Percentiles rank a stretch among this genome's conserved stretches.
These are phyloP conservation scores for Eleginops maclovinus DNA, from an alignment of 2,113 vertebrate species.

Conservation along the genomic window DNA sequence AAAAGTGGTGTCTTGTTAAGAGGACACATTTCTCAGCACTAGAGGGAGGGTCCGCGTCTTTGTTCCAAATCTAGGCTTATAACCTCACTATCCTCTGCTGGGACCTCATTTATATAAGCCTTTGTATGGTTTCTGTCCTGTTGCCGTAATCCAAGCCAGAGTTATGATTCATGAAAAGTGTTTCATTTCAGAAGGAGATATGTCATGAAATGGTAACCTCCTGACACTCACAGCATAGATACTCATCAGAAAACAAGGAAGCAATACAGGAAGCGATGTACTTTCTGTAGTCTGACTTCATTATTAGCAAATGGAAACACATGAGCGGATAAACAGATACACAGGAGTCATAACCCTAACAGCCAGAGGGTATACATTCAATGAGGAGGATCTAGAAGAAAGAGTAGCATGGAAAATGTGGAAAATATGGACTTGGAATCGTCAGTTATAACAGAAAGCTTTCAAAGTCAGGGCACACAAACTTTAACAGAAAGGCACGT, in stretches of 20 bases:
- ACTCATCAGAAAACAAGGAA: neutral
- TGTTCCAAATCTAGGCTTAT: constrained; percentile 29
- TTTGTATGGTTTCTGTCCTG: constrained; percentile 43
- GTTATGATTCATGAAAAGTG: constrained; percentile 41
- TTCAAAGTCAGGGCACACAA: neutral
- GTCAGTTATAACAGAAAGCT: neutral
- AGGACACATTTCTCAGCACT: constrained; percentile 20
- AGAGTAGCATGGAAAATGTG: too few relatives aligned
- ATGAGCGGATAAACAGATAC: neutral
- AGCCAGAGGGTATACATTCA: constrained; percentile 7
- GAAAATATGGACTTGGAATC: too few relatives aligned
- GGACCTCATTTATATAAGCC: constrained; percentile 47
- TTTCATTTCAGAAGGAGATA: constrained; percentile 38
- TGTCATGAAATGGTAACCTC: constrained; percentile 28
- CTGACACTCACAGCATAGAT: neutral
- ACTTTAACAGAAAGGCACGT: constrained; percentile 23
- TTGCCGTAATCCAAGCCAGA: constrained; percentile 36
- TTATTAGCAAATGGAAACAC: constrained; percentile 24
- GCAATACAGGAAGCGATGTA: neutral
- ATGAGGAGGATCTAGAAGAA: neutral
- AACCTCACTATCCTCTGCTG: constrained; percentile 44
- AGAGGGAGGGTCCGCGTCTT: constrained; percentile 43
- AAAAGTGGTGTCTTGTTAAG: constrained; percentile 23
- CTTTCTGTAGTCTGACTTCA: neutral
- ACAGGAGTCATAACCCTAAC: neutral